A percentile compares a stretch with the other conserved stretches of the same genome.
These are phyloP conservation scores for Emydocephalus ijimae DNA, from an alignment of 2,113 vertebrate genomes.

Conservation along the genomic window DNA sequence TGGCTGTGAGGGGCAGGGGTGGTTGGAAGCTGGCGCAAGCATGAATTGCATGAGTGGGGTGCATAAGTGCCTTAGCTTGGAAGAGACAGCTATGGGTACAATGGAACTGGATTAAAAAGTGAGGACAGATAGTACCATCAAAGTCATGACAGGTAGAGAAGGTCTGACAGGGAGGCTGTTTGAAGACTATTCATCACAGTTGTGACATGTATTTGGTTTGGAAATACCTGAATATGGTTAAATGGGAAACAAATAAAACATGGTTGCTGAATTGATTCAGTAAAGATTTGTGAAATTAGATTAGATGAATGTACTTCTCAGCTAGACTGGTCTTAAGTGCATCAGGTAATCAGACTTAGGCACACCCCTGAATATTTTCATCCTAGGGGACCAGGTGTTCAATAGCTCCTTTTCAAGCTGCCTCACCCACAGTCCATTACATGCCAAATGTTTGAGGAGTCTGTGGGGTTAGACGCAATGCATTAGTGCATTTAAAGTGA, in stretches of 20 bases:
- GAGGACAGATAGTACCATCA: not conserved
- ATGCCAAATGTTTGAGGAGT: slow-evolving; percentile 4
- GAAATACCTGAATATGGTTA: not conserved
- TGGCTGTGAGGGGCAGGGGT: not conserved
- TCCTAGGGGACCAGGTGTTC: slow-evolving; percentile 10
- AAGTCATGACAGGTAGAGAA: not conserved
- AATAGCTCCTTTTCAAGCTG: slow-evolving; percentile 3
- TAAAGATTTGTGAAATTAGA: not conserved
- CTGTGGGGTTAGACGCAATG: not conserved
- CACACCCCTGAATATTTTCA: not conserved
- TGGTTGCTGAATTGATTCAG: not conserved
- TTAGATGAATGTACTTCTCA: not conserved
- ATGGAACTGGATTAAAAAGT: not conserved
- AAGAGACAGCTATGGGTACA: not conserved
- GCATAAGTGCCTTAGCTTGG: not conserved
- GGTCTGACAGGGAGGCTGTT: not conserved
- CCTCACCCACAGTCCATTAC: slow-evolving; percentile 8
- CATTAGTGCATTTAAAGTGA: slow-evolving; percentile 24
- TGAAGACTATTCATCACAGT: not conserved
- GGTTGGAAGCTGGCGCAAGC: not conserved
- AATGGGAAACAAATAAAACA: not conserved
- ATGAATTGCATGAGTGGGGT: not conserved
- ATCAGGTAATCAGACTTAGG: not conserved
- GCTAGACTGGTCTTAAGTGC: slow-evolving; percentile 7
- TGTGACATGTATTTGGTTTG: not conserved